These are phyloP conservation scores for Miniopterus natalensis DNA, from an alignment of 2,113 vertebrate species.

Conservation along the genomic window DNA sequence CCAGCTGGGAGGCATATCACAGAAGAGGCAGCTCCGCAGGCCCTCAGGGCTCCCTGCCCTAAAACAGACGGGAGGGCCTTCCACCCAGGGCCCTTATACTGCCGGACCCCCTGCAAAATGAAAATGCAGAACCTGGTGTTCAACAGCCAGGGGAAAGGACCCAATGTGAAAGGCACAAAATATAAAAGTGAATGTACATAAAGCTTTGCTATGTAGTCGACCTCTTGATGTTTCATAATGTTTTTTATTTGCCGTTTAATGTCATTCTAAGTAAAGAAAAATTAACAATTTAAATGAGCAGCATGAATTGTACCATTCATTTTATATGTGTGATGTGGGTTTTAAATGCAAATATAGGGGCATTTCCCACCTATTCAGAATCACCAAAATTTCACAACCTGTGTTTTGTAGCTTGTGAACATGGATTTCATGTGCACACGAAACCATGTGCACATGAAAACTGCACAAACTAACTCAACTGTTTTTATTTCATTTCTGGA, in stretches of 20 bases:
- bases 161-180: neutral
- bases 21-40: neutral
- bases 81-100: neutral
- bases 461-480: neutral
- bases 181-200: neutral
- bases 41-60: neutral
- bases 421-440: too few species aligned
- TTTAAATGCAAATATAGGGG: conserved; percentile 6
- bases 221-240: neutral
- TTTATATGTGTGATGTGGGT: neutral
- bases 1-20: neutral
- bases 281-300: conserved; percentile 14
- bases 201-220: neutral
- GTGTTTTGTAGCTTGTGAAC: neutral
- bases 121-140: neutral
- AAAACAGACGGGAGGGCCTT: neutral
- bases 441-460: neutral
- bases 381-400: neutral
- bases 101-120: too few species aligned
- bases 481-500: neutral
- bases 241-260: neutral
- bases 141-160: neutral
- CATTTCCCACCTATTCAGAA: neutral
- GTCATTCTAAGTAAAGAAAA: conserved; percentile 54
- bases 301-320: neutral